Percentiles rank a stretch among this genome's conserved stretches.
phyloP scores from a whole-genome alignment of 2,888 invertebrate species.

The Falcaria lacertinaria region DNA sequence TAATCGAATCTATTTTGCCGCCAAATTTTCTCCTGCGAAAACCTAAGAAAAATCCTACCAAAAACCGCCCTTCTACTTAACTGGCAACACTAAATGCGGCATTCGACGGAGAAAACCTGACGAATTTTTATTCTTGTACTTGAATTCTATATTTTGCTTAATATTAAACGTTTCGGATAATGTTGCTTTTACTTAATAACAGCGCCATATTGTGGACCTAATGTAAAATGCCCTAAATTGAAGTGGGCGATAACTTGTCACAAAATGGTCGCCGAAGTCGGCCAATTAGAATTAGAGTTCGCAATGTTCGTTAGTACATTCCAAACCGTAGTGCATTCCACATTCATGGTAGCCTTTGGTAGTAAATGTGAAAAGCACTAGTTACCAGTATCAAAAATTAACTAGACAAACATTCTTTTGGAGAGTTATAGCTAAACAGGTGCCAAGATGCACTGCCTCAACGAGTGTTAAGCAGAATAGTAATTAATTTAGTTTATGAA shows the following conservation, averaged over 20 bases:
- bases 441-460: too few relatives aligned
- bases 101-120: conserved; percentile 17
- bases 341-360: background rate
- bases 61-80: conserved; percentile 19
- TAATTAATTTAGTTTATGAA: too few relatives aligned
- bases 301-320: background rate
- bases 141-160: conserved; percentile 63
- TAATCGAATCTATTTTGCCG: conserved; percentile 48
- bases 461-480: too few relatives aligned
- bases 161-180: conserved; percentile 57
- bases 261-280: conserved; percentile 4
- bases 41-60: conserved; percentile 27
- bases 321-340: background rate
- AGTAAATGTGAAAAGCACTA: background rate
- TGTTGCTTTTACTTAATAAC: conserved; percentile 41
- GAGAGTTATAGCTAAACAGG: background rate
- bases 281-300: conserved; percentile 1
- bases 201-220: conserved; percentile 12
- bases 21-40: conserved; percentile 21
- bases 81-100: conserved; percentile 29
- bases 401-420: background rate
- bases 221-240: background rate
- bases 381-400: background rate
- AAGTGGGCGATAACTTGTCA: conserved; percentile 7
- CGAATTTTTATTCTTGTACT: conserved; percentile 41